Evolutionary conservation across 2,113 vertebrate species (phyloP).

Genomic region (Dicrurus megarhynchus): DNA sequence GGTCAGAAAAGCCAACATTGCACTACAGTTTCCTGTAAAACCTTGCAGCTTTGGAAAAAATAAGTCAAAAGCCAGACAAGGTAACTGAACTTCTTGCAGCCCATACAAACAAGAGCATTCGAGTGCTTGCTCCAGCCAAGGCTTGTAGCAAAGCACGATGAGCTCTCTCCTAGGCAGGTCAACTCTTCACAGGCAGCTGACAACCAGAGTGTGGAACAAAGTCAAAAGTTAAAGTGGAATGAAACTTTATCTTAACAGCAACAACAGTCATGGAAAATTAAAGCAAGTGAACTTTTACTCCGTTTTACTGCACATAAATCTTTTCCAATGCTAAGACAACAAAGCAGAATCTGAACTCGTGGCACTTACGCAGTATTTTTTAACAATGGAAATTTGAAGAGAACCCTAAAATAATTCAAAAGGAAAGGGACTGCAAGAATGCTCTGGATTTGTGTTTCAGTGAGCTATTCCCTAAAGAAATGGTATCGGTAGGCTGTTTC

Average conservation of each 20-base stretch:
- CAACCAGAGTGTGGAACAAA: neutral
- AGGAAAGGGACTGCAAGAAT: neutral
- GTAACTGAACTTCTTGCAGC: neutral
- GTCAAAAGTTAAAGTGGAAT: neutral
- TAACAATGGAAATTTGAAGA: neutral
- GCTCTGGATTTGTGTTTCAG: neutral
- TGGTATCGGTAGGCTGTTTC: neutral
- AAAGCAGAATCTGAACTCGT: neutral
- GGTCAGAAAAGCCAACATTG: neutral
- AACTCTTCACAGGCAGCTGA: neutral
- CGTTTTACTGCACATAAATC: neutral
- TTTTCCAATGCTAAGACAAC: neutral
- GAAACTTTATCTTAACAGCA: neutral
- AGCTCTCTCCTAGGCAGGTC: neutral
- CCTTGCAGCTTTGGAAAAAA: neutral
- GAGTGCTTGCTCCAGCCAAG: neutral
- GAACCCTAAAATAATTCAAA: neutral
- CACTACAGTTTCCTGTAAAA: neutral
- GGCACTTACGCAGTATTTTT: neutral
- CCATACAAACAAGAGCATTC: neutral
- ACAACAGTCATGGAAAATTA: neutral
- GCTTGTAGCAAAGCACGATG: accelerated
- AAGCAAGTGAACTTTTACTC: neutral
- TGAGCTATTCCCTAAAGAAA: neutral
- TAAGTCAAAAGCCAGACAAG: neutral